phyloP scores from a whole-genome alignment of 1,140 invertebrate genomes.

The Chlorops oryzae region DNA sequence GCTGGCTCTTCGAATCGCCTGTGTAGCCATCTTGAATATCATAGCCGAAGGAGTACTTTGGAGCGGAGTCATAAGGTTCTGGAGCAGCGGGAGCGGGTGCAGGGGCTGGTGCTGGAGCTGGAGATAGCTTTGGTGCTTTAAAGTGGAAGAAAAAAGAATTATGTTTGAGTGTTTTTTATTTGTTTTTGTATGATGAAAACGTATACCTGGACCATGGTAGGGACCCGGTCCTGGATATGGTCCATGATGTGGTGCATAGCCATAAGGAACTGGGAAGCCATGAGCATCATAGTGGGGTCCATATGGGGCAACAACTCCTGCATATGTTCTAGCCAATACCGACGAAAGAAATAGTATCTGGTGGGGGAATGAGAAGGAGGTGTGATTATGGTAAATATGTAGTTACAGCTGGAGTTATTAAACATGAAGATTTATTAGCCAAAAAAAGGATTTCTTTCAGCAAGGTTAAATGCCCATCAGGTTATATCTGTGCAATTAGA shows the following conservation, averaged over 20 bases:
- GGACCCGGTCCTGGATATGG: constrained; percentile 15
- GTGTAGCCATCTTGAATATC: constrained; percentile 55
- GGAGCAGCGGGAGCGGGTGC: constrained; percentile 41
- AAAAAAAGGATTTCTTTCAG: too few species aligned
- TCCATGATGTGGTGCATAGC: constrained; percentile 26
- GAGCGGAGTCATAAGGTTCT: constrained; percentile 52
- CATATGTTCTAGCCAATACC: constrained; percentile 29
- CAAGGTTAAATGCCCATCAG: too few species aligned
- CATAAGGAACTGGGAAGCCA: constrained; percentile 19
- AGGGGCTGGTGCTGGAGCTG: constrained; percentile 22
- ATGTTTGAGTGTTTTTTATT: too few species aligned
- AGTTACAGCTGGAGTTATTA: too few species aligned
- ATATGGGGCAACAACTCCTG: constrained; percentile 34
- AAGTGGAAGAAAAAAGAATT: background rate
- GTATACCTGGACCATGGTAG: too few species aligned
- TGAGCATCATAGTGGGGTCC: constrained; percentile 34
- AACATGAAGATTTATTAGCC: too few species aligned
- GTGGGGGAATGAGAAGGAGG: too few species aligned
- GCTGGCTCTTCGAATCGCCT: constrained; percentile 56
- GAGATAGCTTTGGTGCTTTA: too few species aligned
- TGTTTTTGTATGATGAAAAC: too few species aligned
- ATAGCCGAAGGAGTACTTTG: constrained; percentile 55
- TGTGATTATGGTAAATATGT: too few species aligned
- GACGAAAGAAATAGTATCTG: constrained; percentile 34
- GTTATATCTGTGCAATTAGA: too few species aligned